Base-by-base conservation (phyloP, 2,888 invertebrate species). In the Silvanus unidentatus region DNA sequence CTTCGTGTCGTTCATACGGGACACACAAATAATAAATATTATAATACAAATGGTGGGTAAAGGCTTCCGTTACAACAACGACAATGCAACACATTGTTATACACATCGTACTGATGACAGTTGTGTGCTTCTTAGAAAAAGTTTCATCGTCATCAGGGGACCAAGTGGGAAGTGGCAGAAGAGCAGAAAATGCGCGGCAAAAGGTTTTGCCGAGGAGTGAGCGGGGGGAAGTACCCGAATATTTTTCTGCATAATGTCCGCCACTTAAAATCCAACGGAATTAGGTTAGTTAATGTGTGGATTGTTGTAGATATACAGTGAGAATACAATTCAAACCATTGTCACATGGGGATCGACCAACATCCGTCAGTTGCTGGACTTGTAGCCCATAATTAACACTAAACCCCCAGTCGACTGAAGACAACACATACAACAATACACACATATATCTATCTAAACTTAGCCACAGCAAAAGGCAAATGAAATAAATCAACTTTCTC, bases 321-420 rank as follows among this genome's bases (percentile, higher is more conserved):
- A n/a, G 15, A 37, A 22, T 22, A 22, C 22, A 22, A 22, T 22
- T 22, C 22, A 22, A 3, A 22, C 22, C n/a, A 22, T 3, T 22
- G 22, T 22, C 22, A 22, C 22, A 22, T 46, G 64, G 65, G 63
- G 63, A 54, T 60, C 57, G 42, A 58, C n/a, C n/a, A n/a, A n/a
- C n/a, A n/a, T n/a, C n/a, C n/a, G n/a, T n/a, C n/a, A n/a, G n/a
- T n/a, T 60, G 57, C 63, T 57, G 68, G 75, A 75, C 78, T 78
- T 78, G 79, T 79, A 75, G 74, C 77, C 77, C 73, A 69, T 79
- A 80, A 79, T 79, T 79, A 80, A 79, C 76, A 71, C 72, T 60
- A 64, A 55, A 70, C 78, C 79, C 77, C 74, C 60, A 61, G 57
- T 52, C 45, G 54, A 67, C 65, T 64, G 57, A 66, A 68, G 64